Conservation (phyloP, 2,888 invertebrate genomes). For the Tinea pellionella region DNA sequence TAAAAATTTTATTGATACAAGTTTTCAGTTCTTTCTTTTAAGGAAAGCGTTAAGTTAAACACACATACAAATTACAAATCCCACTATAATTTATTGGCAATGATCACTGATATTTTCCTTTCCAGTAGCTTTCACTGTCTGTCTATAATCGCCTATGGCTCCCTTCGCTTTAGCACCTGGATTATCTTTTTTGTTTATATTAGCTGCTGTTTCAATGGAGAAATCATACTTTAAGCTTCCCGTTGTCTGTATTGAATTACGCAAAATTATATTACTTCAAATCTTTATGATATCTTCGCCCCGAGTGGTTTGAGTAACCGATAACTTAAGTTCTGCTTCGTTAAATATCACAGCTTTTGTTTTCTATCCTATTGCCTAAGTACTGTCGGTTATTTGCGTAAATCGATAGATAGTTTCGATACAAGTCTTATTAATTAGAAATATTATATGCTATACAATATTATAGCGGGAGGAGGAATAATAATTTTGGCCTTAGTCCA, state of each 20-base stretch:
- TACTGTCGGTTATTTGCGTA: background rate
- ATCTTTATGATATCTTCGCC: conserved; percentile 10
- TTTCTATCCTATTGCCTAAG: background rate
- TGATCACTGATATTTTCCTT: conserved; percentile 9
- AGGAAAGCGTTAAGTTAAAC: background rate
- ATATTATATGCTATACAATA: too few species aligned
- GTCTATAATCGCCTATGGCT: conserved; percentile 24
- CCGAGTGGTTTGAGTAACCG: conserved; percentile 1
- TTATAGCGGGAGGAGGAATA: too few species aligned
- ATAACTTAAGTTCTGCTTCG: conserved; percentile 2
- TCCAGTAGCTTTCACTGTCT: conserved; percentile 29
- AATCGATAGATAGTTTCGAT: too few species aligned
- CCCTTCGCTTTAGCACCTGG: conserved; percentile 35
- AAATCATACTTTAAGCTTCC: conserved; percentile 9
- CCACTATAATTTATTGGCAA: background rate
- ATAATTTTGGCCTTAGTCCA: too few species aligned
- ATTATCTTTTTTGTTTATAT: conserved; percentile 20
- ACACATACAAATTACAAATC: background rate
- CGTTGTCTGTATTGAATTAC: conserved; percentile 11
- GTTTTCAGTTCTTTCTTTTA: too few species aligned
- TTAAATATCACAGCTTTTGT: conserved; percentile 7
- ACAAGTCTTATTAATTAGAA: too few species aligned
- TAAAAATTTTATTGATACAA: too few species aligned
- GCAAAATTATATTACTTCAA: conserved; percentile 10
- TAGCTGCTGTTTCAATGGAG: conserved; percentile 12